Evolutionary conservation across 2,888 invertebrate species (phyloP).

Genomic region (Cyrtodaria siliqua): DNA sequence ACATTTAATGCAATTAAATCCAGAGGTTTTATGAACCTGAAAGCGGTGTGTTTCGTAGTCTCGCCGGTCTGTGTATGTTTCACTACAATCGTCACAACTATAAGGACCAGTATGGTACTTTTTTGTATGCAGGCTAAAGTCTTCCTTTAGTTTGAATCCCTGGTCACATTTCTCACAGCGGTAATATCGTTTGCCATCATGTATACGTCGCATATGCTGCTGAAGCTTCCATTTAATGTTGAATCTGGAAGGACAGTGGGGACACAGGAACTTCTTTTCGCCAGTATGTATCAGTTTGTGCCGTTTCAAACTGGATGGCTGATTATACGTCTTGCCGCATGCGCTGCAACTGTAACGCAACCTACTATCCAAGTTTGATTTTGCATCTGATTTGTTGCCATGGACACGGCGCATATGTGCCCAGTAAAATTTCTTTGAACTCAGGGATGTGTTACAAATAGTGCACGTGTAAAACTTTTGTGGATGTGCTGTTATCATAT

Average conservation of each 20-base stretch:
- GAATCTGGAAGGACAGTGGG: not conserved
- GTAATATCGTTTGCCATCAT: not conserved
- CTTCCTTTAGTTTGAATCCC: conserved; percentile 11
- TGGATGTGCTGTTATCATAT: conserved; percentile 30
- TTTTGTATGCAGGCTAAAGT: not conserved
- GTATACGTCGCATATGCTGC: not conserved
- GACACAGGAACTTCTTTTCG: not conserved
- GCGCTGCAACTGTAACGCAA: not conserved
- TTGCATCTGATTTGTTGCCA: not conserved
- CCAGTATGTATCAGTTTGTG: conserved; percentile 10
- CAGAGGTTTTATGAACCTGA: not conserved
- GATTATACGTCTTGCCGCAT: conserved; percentile 5
- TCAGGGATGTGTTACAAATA: conserved; percentile 16
- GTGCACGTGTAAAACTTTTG: conserved; percentile 30
- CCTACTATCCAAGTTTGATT: not conserved
- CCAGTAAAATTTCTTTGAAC: not conserved
- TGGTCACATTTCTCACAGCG: conserved; percentile 24
- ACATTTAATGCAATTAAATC: not conserved
- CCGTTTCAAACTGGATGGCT: not conserved
- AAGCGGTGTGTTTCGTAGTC: not conserved
- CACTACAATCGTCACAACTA: not conserved
- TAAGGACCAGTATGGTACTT: not conserved
- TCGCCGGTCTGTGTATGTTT: conserved; percentile 2
- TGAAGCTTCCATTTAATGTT: too few species aligned
- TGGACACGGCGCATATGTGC: conserved; percentile 15